Evolutionary conservation across 2,888 invertebrate species (phyloP).

Genomic region (Salticus scenicus): DNA sequence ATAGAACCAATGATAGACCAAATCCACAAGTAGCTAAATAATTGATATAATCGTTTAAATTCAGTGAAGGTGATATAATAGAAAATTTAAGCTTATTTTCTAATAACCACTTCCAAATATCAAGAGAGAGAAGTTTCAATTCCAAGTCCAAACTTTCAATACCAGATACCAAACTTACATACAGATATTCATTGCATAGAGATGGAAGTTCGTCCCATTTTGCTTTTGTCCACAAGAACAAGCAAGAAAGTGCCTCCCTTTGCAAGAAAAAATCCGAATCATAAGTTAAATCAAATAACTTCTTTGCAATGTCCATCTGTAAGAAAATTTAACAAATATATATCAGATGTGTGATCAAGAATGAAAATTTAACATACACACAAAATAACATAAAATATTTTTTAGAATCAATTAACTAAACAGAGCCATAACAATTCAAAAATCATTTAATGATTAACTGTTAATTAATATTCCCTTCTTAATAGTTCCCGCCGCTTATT

Average conservation of each 20-base stretch:
- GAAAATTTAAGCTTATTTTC: not conserved
- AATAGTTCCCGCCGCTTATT: too few species aligned
- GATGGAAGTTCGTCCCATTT: not conserved
- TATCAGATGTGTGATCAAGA: too few species aligned
- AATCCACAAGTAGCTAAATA: conserved; percentile 26
- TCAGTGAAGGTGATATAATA: not conserved
- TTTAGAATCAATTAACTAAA: too few species aligned
- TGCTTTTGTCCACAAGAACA: conserved; percentile 16
- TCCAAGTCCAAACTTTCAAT: conserved; percentile 33
- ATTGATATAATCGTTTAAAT: conserved; percentile 1
- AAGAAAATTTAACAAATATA: not conserved
- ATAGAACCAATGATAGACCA: conserved; percentile 17
- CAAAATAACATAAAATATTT: too few species aligned
- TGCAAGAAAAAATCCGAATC: conserved; percentile 43
- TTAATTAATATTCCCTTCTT: too few species aligned
- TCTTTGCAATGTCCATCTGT: conserved; percentile 19
- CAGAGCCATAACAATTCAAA: too few species aligned
- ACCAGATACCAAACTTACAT: not conserved
- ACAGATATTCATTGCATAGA: not conserved
- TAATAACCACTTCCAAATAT: conserved; percentile 14
- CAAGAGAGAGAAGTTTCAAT: conserved; percentile 16
- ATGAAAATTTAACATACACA: too few species aligned
- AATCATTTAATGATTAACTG: too few species aligned
- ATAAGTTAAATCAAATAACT: conserved; percentile 17
- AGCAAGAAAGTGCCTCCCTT: conserved; percentile 26